Evolutionary conservation across 2,888 invertebrate genomes (phyloP), one percentile per base, ranked within the genome.

Genomic region (Acleris holmiana): DNA sequence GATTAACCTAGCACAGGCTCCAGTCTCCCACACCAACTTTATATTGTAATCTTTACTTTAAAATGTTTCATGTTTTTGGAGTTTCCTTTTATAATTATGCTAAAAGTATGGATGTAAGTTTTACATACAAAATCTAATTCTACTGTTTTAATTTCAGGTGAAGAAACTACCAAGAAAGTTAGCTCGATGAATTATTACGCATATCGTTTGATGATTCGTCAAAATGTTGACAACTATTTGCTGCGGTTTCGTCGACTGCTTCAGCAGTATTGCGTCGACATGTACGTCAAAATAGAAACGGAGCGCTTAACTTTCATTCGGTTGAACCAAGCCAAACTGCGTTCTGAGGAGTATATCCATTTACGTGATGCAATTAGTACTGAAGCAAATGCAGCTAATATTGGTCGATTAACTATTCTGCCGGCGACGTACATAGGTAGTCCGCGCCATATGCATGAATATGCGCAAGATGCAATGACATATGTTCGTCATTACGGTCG

Each of bases 371-470:
- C 73, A 35, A 29, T 71, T 23, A 49, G 23, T 21, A 61, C 61
- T 2, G 67, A 72, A 48, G 70, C 67, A 67, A 67, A 74, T 69
- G 53, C 66, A 68, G 64, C 50, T 56, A 67, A 74, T 68, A 21
- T 77, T 51, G 75, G 57, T 19, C 17, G 35, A 59, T 51, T 71
- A 41, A 67, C 69, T 55, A 74, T 76, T 68, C 57, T 78, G 2
- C 76, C 76, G 56, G 71, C 74, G 5, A 63, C 59, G 66, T 1
- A 21, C 6, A 49, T 49, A 3, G 21, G 21, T 49, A 49, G 49
- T 23, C 49, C 49, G 19, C 49, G 49, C 5, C 21, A 17, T n/a
- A 7, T 21, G 25, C 50, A 50, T 25, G n/a, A 50, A 8, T 25
- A 25, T 15, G n/a, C 25, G 17, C 50, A 50, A 25, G 50, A 50